phyloP scores from a whole-genome alignment of 2,888 invertebrate genomes.

The Andricus quercusramuli region DNA sequence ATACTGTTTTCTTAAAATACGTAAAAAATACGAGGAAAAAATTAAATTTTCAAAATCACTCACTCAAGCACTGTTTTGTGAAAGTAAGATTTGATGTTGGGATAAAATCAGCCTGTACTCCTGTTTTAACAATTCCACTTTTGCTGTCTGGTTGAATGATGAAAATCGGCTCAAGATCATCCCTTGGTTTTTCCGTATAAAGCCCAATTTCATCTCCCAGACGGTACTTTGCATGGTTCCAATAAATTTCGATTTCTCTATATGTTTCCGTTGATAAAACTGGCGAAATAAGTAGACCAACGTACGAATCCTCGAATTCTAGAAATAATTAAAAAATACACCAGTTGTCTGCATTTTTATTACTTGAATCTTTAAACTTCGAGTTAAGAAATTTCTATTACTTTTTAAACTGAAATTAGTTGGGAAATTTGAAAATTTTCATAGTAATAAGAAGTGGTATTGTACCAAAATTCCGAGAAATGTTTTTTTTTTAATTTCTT shows the following conservation, averaged over 20 bases:
- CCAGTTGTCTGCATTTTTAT: too few species aligned
- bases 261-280: slow-evolving; percentile 57
- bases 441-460: too few species aligned
- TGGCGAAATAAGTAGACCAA: slow-evolving; percentile 70
- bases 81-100: slow-evolving; percentile 63
- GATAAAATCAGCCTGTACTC: slow-evolving; percentile 62
- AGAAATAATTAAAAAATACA: not conserved
- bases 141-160: slow-evolving; percentile 53
- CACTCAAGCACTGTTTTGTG: slow-evolving; percentile 63
- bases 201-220: slow-evolving; percentile 62
- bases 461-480: too few species aligned
- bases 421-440: too few species aligned
- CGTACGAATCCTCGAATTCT: slow-evolving; percentile 59
- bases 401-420: not conserved
- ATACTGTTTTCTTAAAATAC: not conserved
- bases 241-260: slow-evolving; percentile 67
- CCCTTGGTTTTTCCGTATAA: slow-evolving; percentile 54
- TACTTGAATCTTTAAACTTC: too few species aligned
- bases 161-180: slow-evolving; percentile 56
- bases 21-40: not conserved
- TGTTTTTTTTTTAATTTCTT: too few species aligned
- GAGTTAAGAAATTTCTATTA: not conserved
- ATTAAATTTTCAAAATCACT: slow-evolving; percentile 8
- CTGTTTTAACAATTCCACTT: slow-evolving; percentile 63
- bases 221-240: slow-evolving; percentile 63